Base-by-base conservation (phyloP, 1,140 invertebrate genomes). In the Apis florea region DNA sequence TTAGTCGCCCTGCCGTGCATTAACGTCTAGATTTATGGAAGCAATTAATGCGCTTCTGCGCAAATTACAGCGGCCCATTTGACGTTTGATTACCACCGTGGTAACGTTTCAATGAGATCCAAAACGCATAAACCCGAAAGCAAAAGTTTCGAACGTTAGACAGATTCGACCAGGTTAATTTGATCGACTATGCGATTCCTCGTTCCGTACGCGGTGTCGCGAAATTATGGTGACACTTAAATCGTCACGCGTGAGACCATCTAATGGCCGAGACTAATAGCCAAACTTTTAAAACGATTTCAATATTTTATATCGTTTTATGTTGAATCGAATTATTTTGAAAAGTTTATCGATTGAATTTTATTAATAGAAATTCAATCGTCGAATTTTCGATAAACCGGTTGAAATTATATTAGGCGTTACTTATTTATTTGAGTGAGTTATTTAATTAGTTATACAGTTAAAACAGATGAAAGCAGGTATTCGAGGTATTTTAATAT, bases 11-110 rank as follows among this genome's bases (percentile, higher is more conserved):
- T 72, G 61, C 51, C 83, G 85, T 79, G 85, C 85, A 88, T 88
- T 85, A 85, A 83, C 72, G 76, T 70, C 71, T 53, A 79, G 85
- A 88, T 88, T 88, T 88, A 88, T 87, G 86, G 76, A 40, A 53
- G 85, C 82, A 87, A 88, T 88, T 87, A 87, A 87, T 88, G 79
- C 83, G 51, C 21, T 40, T 64, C 75, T 85, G 51, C 66, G 74
- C 53, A 78, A 84, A 70, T 86, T 87, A 82, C 81, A 71, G 82
- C 59, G 24, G 61, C 59, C 70, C 58, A 70, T 87, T 84, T 84
- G 77, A 86, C 68, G 68, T 70, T 51, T 75, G 76, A 83, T 77
- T 78, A 58, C 79, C n/a, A 9, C 56, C 51, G 53, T 59, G 19
- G 24, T 26, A 19, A 53, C 67, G 40, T 75, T 75, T 67, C 54